Percentiles rank a stretch among this genome's conserved stretches.
phyloP scores from a whole-genome alignment of 2,113 vertebrate species.

The Hippocampus barbouri region DNA sequence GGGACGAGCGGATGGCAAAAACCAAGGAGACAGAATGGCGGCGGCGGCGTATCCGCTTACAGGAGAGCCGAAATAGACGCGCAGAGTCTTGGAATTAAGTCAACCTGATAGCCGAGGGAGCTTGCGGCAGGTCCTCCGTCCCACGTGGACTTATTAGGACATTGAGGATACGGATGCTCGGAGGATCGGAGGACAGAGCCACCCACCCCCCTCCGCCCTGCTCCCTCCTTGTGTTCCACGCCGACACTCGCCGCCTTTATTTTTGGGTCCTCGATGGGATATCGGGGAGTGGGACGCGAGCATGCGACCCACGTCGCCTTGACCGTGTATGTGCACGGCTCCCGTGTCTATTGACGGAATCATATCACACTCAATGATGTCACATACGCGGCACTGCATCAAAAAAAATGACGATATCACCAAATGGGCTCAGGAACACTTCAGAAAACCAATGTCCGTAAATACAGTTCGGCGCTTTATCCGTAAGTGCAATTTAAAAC shows the following conservation, averaged over 20 bases:
- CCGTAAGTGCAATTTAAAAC: no score
- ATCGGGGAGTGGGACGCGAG: conserved; percentile 26
- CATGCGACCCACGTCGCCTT: conserved; percentile 17
- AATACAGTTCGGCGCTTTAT: no score
- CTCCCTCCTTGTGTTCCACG: conserved; percentile 38
- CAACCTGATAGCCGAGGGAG: conserved; percentile 71
- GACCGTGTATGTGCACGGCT: conserved; percentile 43
- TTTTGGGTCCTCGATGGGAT: conserved; percentile 59
- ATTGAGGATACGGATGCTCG: conserved; percentile 60
- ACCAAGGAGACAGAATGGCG: conserved; percentile 62
- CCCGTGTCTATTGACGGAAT: not conserved
- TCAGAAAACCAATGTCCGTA: no score
- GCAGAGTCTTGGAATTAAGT: conserved; percentile 74
- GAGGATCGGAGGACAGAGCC: conserved; percentile 48
- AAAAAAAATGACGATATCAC: no score
- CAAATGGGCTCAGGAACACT: no score
- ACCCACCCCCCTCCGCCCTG: conserved; percentile 28
- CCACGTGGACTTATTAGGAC: conserved; percentile 78
- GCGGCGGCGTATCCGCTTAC: conserved; percentile 68
- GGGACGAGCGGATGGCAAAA: conserved; percentile 48
- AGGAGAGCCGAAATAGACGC: conserved; percentile 72
- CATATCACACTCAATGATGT: not conserved
- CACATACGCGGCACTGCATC: not conserved
- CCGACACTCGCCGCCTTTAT: conserved; percentile 49
- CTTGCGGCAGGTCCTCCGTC: conserved; percentile 41